Evolutionary conservation across 23 tunicate genomes (phyloP).

Genomic region (Oikopleura albicans): DNA sequence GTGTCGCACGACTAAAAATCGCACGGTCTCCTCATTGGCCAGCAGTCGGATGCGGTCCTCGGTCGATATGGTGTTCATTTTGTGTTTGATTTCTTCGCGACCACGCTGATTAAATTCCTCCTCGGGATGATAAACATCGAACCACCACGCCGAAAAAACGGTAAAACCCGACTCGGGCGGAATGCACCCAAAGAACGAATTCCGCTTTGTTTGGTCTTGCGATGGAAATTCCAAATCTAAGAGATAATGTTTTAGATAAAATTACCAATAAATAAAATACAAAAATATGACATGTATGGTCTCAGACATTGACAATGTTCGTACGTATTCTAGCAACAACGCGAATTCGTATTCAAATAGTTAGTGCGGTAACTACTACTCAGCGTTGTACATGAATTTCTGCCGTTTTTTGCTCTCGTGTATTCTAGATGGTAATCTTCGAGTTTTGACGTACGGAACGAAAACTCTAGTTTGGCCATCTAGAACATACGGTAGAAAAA

Average conservation of each 20-base stretch:
- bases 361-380: no score
- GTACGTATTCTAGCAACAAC: no score
- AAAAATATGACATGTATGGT: no score
- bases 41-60: neutral
- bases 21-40: neutral
- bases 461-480: no score
- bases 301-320: no score
- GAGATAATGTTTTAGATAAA: neutral
- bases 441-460: no score
- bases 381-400: no score
- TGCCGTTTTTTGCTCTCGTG: no score
- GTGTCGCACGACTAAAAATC: neutral
- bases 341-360: no score
- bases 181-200: neutral
- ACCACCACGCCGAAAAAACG: conserved; percentile 11
- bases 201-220: neutral
- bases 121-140: conserved; percentile 8
- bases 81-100: neutral
- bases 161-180: neutral
- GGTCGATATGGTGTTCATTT: neutral
- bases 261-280: no score
- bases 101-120: neutral
- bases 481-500: no score
- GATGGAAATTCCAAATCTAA: neutral
- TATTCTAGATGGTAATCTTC: no score